Percentiles rank a stretch among this genome's conserved stretches.
These are phyloP conservation scores for Spatulosminthurus flaviceps DNA, from an alignment of 2,888 invertebrate genomes.

Conservation along the genomic window DNA sequence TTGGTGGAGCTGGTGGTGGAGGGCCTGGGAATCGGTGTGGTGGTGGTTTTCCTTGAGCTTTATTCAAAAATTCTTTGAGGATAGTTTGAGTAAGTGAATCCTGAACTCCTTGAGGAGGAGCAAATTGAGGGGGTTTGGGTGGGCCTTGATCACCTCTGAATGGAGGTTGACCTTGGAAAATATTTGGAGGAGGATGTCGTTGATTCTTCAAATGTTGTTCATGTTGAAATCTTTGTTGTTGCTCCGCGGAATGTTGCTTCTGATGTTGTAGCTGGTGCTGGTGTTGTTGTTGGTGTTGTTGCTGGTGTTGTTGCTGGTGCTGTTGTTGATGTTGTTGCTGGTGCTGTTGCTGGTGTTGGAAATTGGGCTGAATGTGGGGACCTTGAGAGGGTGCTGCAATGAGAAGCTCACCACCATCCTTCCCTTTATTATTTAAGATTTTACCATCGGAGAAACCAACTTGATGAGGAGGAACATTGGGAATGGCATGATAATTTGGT, in stretches of 20 bases:
- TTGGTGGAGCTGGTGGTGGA: slow-evolving; percentile 47
- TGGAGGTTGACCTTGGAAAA: slow-evolving; percentile 50
- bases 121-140: slow-evolving; percentile 41
- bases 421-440: slow-evolving; percentile 18
- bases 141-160: slow-evolving; percentile 49
- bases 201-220: slow-evolving; percentile 41
- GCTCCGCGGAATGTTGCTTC: slow-evolving; percentile 48
- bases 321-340: slow-evolving; percentile 46
- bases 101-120: not conserved
- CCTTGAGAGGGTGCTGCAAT: slow-evolving; percentile 51
- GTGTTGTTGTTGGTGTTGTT: no score
- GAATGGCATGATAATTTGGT: slow-evolving; percentile 33
- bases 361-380: slow-evolving; percentile 39
- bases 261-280: slow-evolving; percentile 38
- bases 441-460: slow-evolving; percentile 19
- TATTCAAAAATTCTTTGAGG: slow-evolving; percentile 46
- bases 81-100: slow-evolving; percentile 41
- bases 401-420: slow-evolving; percentile 34
- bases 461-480: slow-evolving; percentile 31
- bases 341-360: slow-evolving; percentile 49
- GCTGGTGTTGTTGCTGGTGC: slow-evolving; percentile 31
- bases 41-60: slow-evolving; percentile 39
- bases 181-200: slow-evolving; percentile 52
- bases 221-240: slow-evolving; percentile 46
- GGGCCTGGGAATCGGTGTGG: slow-evolving; percentile 54